These are phyloP conservation scores for Eulithis testata DNA, from an alignment of 2,888 invertebrate genomes.

Conservation along the genomic window DNA sequence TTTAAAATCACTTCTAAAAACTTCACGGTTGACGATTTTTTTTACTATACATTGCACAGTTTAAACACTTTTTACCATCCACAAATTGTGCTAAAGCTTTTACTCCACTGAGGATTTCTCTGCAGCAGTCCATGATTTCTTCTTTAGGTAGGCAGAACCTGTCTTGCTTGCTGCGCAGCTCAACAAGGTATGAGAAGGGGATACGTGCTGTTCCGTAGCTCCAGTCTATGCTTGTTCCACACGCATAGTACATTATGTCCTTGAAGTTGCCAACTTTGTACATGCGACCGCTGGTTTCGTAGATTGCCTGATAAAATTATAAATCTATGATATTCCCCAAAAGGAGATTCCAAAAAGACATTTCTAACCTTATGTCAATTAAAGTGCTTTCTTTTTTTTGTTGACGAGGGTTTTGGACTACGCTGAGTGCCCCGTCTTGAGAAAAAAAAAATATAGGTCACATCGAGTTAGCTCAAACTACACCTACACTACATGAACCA, in stretches of 20 bases:
- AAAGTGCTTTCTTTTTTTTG: too few relatives aligned
- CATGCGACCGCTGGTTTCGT: constrained; percentile 68
- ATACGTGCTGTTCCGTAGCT: constrained; percentile 75
- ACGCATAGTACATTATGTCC: constrained; percentile 75
- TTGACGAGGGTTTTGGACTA: too few relatives aligned
- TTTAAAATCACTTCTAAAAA: constrained; percentile 22
- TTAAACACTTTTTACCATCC: constrained; percentile 63
- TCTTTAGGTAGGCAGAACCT: constrained; percentile 67
- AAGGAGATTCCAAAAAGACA: too few relatives aligned
- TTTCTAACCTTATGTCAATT: too few relatives aligned
- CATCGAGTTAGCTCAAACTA: too few relatives aligned
- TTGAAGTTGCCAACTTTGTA: constrained; percentile 79
- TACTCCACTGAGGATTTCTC: constrained; percentile 64
- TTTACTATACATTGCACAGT: constrained; percentile 54
- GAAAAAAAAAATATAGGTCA: too few relatives aligned
- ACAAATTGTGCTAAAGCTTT: constrained; percentile 66
- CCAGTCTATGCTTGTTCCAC: constrained; percentile 79
- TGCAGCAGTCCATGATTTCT: constrained; percentile 69
- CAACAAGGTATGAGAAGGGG: constrained; percentile 74
- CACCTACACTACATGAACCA: too few relatives aligned
- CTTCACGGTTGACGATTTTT: constrained; percentile 38
- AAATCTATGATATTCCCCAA: background rate
- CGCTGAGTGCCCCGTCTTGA: too few relatives aligned
- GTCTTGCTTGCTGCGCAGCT: constrained; percentile 68
- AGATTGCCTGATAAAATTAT: constrained; percentile 64